These are phyloP conservation scores for Cactoblastis cactorum DNA, from an alignment of 2,888 invertebrate genomes.

Conservation along the genomic window DNA sequence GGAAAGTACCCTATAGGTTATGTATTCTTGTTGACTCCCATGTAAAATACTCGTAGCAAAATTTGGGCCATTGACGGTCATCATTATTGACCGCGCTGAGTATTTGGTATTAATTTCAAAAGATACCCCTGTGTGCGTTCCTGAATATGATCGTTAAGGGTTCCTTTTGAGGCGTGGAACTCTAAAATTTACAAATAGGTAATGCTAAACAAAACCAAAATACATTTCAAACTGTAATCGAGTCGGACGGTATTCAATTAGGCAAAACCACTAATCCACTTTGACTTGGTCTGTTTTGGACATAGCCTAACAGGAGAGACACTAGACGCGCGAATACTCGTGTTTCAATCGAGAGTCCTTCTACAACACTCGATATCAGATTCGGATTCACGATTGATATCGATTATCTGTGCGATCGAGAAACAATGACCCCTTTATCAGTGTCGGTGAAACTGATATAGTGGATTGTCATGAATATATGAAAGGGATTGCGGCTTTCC, in stretches of 20 bases:
- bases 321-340: conserved; percentile 47
- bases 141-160: no score
- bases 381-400: conserved; percentile 55
- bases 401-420: conserved; percentile 40
- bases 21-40: no score
- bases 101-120: no score
- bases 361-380: conserved; percentile 52
- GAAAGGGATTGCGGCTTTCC: not conserved
- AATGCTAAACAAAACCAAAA: not conserved
- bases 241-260: conserved; percentile 51
- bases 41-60: no score
- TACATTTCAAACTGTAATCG: conserved; percentile 23
- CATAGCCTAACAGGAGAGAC: conserved; percentile 42
- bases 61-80: no score
- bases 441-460: conserved; percentile 17
- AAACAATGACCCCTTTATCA: conserved; percentile 46
- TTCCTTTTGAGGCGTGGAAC: no score
- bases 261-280: conserved; percentile 39
- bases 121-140: no score
- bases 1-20: no score
- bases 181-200: no score
- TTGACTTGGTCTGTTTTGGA: conserved; percentile 45
- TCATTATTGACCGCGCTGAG: no score
- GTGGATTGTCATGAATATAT: conserved; percentile 10
- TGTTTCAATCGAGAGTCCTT: conserved; percentile 48